phyloP scores from a whole-genome alignment of 2,113 vertebrate genomes.

The Isichthys henryi region DNA sequence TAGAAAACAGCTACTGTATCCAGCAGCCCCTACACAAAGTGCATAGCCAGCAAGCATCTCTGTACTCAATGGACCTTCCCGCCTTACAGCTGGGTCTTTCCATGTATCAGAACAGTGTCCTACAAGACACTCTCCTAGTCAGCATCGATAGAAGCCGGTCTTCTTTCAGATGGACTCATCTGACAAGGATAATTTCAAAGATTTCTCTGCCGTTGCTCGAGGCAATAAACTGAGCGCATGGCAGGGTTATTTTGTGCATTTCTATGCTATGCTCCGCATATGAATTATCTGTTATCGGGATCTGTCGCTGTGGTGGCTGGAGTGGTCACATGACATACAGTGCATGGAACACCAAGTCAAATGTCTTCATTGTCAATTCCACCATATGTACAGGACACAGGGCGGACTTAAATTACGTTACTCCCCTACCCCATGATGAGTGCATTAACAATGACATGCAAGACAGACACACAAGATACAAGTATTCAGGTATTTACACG shows the following conservation, averaged over 20 bases:
- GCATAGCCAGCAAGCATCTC: not conserved
- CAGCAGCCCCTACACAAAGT: not conserved
- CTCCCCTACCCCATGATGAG: too few relatives aligned
- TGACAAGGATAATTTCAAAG: conserved; percentile 25
- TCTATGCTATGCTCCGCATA: not conserved
- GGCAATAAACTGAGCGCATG: not conserved
- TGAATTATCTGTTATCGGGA: conserved; percentile 49
- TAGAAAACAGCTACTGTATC: not conserved
- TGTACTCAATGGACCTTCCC: conserved; percentile 47
- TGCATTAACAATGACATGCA: too few relatives aligned
- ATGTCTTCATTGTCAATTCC: too few relatives aligned
- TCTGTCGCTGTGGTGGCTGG: conserved; percentile 42
- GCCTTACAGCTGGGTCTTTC: conserved; percentile 43
- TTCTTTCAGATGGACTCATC: conserved; percentile 47
- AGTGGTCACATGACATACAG: conserved; percentile 27
- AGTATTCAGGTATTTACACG: too few relatives aligned
- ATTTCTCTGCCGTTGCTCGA: not conserved
- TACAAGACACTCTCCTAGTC: not conserved
- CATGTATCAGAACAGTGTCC: conserved; percentile 36
- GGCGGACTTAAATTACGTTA: too few relatives aligned
- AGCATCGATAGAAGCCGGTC: not conserved
- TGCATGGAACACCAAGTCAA: not conserved
- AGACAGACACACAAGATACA: too few relatives aligned
- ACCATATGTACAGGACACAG: too few relatives aligned
- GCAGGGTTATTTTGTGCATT: not conserved